Evolutionary conservation across 2,113 vertebrate species (phyloP).

Genomic region (Bubo scandiacus): DNA sequence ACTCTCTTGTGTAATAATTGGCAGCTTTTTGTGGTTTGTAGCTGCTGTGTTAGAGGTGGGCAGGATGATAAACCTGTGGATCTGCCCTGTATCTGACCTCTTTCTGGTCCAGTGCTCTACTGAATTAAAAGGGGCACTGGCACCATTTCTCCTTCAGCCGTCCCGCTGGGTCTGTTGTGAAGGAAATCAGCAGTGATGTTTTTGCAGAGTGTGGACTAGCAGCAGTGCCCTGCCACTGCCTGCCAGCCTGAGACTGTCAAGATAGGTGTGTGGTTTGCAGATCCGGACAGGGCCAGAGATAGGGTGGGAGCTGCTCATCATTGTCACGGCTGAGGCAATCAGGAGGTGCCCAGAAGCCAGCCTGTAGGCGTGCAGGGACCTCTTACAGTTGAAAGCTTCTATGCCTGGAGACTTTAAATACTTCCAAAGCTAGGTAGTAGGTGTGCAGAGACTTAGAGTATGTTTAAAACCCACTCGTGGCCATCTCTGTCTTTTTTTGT

Average conservation of each 20-base stretch:
- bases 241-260: background rate
- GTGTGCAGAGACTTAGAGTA: background rate
- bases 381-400: background rate
- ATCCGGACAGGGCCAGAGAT: background rate
- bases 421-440: background rate
- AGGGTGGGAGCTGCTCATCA: fast-evolving
- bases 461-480: background rate
- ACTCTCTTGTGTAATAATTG: background rate
- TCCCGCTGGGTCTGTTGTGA: background rate
- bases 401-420: background rate
- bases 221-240: background rate
- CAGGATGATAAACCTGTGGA: background rate
- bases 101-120: background rate
- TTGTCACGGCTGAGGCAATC: background rate
- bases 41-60: background rate
- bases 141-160: background rate
- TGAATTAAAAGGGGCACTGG: background rate
- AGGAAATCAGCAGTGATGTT: background rate
- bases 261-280: background rate
- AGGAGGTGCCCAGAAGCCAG: background rate
- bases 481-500: background rate
- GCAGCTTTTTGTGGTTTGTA: background rate
- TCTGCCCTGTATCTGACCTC: background rate
- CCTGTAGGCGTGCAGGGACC: background rate
- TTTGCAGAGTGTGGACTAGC: fast-evolving